phyloP scores from a whole-genome alignment of 2,888 invertebrate genomes.

The Tetranychus truncatus region DNA sequence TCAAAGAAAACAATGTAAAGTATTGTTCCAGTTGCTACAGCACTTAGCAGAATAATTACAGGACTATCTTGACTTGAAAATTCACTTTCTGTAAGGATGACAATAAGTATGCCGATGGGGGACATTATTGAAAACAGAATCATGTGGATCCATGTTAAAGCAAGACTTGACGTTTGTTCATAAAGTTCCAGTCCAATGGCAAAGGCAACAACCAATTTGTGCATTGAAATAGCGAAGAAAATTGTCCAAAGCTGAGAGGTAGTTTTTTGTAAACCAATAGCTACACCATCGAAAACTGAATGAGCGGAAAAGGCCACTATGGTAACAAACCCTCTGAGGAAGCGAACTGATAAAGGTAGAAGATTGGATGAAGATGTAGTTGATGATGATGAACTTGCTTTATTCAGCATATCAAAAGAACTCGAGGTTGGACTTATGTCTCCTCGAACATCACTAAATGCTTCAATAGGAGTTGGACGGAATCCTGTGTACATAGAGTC shows the following conservation, averaged over 20 bases:
- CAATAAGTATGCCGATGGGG: conserved; percentile 42
- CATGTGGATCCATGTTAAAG: conserved; percentile 36
- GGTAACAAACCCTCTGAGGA: conserved; percentile 48
- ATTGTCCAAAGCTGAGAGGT: conserved; percentile 56
- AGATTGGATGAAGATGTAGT: conserved; percentile 6
- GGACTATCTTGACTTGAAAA: conserved; percentile 14
- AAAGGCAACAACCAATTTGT: conserved; percentile 68
- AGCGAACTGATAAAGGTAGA: conserved; percentile 9
- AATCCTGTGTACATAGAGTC: neutral
- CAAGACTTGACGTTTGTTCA: conserved; percentile 38
- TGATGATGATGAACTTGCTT: neutral
- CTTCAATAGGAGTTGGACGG: neutral
- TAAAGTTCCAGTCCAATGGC: conserved; percentile 68
- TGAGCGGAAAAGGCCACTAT: conserved; percentile 66
- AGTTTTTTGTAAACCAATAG: conserved; percentile 54
- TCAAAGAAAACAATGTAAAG: conserved; percentile 23
- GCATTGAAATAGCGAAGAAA: conserved; percentile 63
- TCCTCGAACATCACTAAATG: neutral
- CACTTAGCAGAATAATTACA: conserved; percentile 18
- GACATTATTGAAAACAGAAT: conserved; percentile 59
- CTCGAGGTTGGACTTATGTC: conserved; percentile 11
- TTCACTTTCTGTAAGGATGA: conserved; percentile 22
- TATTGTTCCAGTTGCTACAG: conserved; percentile 21
- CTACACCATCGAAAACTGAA: conserved; percentile 65
- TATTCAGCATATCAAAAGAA: conserved; percentile 2